A percentile compares a stretch with the other conserved stretches of the same genome.
phyloP scores from a whole-genome alignment of 2,113 vertebrate genomes.

The Macheiramphus alcinus region DNA sequence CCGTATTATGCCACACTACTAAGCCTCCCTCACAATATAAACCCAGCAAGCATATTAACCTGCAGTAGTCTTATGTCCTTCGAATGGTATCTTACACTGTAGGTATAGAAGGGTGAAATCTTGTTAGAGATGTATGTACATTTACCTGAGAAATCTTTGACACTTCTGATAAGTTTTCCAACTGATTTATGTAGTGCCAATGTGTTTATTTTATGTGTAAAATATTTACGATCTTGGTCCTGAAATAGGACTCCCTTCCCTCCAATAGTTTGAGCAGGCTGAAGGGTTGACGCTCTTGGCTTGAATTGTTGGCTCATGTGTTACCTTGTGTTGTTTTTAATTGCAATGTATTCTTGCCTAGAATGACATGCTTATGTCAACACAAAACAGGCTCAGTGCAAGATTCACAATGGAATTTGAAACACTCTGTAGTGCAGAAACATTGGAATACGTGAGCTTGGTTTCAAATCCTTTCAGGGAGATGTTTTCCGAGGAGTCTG shows the following conservation, averaged over 20 bases:
- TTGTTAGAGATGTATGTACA: background rate
- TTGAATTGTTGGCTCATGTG: background rate
- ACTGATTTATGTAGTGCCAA: background rate
- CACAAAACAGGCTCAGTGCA: background rate
- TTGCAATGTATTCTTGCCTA: background rate
- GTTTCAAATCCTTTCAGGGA: conserved; percentile 11
- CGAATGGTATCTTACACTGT: background rate
- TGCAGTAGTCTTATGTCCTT: background rate
- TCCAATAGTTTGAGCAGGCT: background rate
- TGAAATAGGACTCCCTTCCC: background rate
- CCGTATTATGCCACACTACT: background rate
- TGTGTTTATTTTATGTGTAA: background rate
- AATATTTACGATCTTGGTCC: background rate
- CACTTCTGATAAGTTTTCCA: background rate
- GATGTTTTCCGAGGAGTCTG: background rate
- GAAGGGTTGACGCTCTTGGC: background rate
- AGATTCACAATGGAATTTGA: background rate
- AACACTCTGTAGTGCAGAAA: background rate
- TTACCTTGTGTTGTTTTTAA: background rate
- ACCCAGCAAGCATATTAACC: background rate
- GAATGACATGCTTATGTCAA: background rate
- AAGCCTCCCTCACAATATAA: background rate
- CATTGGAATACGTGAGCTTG: background rate
- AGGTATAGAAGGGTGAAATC: background rate
- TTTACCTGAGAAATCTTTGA: background rate